Conservation (phyloP, 2,888 invertebrate species). For the Balanococcus diminutus region DNA sequence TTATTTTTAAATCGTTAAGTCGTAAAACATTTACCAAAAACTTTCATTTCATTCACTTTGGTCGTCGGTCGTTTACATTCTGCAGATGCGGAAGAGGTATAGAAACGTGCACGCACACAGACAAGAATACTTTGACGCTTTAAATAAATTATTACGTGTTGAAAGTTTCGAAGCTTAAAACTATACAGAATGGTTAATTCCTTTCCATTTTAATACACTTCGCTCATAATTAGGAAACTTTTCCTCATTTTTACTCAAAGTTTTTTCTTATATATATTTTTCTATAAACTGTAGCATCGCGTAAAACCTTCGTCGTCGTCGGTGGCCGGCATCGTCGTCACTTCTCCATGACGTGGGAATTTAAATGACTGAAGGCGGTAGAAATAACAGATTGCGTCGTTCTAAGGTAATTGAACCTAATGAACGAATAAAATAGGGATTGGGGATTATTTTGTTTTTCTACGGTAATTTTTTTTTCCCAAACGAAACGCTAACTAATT, state of each 20-base stretch:
- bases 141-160: constrained; percentile 40
- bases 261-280: constrained; percentile 37
- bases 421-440: constrained; percentile 39
- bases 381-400: constrained; percentile 24
- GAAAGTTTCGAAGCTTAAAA: constrained; percentile 31
- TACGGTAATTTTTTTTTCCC: constrained; percentile 6
- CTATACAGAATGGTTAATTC: constrained; percentile 36
- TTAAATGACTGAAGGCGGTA: constrained; percentile 37
- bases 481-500: constrained; percentile 22
- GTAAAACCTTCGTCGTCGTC: not conserved
- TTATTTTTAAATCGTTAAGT: not conserved
- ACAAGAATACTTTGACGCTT: constrained; percentile 25
- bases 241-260: constrained; percentile 18
- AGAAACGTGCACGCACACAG: not conserved
- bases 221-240: constrained; percentile 37
- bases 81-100: not conserved
- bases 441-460: constrained; percentile 38
- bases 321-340: not conserved
- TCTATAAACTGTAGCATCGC: not conserved
- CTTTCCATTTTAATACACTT: constrained; percentile 35
- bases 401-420: constrained; percentile 29
- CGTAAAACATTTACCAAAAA: constrained; percentile 12
- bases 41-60: constrained; percentile 7
- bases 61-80: not conserved
- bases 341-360: constrained; percentile 27